Evolutionary conservation across 2,888 invertebrate species (phyloP), one percentile per base, ranked within the genome.

Genomic region (Tetheella fluctuosa): DNA sequence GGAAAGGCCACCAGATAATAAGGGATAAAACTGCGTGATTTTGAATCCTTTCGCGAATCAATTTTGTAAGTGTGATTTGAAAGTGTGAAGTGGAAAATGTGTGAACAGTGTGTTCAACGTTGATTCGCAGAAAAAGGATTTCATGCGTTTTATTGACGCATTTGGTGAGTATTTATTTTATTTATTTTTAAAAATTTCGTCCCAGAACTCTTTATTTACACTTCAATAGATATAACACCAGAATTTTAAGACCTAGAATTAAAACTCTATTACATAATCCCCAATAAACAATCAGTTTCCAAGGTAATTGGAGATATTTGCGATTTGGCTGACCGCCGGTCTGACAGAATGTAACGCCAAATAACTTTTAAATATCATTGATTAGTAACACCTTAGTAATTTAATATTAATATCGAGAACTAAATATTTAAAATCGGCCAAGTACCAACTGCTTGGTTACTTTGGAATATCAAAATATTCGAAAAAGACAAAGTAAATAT

Each of bases 51-150:
- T 72, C 67, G 17, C 59, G 62, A 63, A 62, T 63, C 59, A 59
- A 56, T 34, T 54, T 17, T n/a, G 23, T 61, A 63, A 64, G 64
- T 65, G 65, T 66, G 67, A 67, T 65, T 60, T 58, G 64, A 69
- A 73, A 68, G 70, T 75, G 73, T 71, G 78, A 77, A 86, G 80
- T 79, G 65, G 86, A 85, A 81, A 79, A 91, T 91, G 91, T 91
- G 91, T 86, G 91, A 90, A 61, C 81, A 86, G 86, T 91, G 91
- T 72, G 79, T 85, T 57, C 89, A 88, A 68, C 87, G 91, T 68
- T 91, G 77, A 79, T 64, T 73, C 65, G 59, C 64, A 64, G 69
- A 71, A 64, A 64, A 70, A 68, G 77, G 84, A 84, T 83, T 84
- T 79, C 80, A 75, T 70, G 73, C 62, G 77, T 79, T 80, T 74